Evolutionary conservation across 2,888 invertebrate genomes (phyloP), one percentile per base, ranked within the genome.

Genomic region (Synanthedon vespiformis): DNA sequence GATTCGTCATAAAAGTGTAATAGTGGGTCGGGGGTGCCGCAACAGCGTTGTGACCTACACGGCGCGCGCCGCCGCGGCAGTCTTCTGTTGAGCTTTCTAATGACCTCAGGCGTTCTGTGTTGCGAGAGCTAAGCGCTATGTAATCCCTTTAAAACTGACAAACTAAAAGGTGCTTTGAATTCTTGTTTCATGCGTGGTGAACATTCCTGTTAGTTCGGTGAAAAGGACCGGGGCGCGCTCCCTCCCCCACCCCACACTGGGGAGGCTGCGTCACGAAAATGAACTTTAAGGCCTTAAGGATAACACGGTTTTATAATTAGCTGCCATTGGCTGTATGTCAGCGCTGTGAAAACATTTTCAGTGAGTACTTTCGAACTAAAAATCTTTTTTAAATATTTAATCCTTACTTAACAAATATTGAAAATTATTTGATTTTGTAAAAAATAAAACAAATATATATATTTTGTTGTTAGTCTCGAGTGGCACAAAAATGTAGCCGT

Each of bases 1-100:
- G 81, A 86, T 84, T 82, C 82, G 83, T 87, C 86, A 87, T 87
- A 87, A 87, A 87, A 87, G 80, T 85, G 83, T 85, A 85, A 84
- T 85, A 85, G 86, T 83, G 50, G 40, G 50, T 50, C 80, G 85
- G 81, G 78, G 78, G 74, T 76, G 81, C 83, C 84, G 84, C 84
- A 85, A 80, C 80, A 40, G 12, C 50, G 50, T 34, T 34, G 53
- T 82, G 75, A 51, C 57, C 55, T 59, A 74, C 76, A 77, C 78
- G 80, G 84, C 85, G 83, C 82, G 82, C 70, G 71, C 70, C 70
- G 82, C 79, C 80, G 81, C 86, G 86, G 83, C 87, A 87, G 87
- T 87, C 84, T 81, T 80, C 78, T 70, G 76, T 74, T 69, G 80
- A 77, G 81, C 84, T 77, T 82, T 83, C 85, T 86, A 86, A 87